Evolutionary conservation across 2,113 vertebrate genomes (phyloP), one percentile per base, ranked within the genome.

Genomic region (Corythaeola cristata): DNA sequence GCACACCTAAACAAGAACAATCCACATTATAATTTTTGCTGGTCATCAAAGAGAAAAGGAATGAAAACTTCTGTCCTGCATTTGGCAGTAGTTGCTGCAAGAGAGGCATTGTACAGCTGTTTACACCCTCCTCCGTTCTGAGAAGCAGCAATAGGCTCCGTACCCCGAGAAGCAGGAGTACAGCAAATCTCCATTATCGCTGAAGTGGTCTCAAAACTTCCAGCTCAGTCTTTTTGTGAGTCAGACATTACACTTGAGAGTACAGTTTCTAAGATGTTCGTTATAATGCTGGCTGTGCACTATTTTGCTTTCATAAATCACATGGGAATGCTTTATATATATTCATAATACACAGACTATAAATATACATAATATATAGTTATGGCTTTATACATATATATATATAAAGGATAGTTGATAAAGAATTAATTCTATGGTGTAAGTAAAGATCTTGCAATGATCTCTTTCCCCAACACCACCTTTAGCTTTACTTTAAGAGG

Each of bases 111-210:
- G 23, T 13, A 16, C 1, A 2, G 47, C 27, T 3, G 0, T 26
- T 77, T n/a, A 22, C 24, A 56, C 27, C 11, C 6, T 44, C 15
- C 23, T 24, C 11, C 3, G 1, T 2, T 52, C 28, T 0, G 11
- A 44, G 33, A 33, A 62, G n/a, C 19, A 15, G 44, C 28, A 5
- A 26, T 15, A 6, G 9, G 28, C 15, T 13, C 47, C 0, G 0
- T 10, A 8, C 15, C 21, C 16, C 16, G 23, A 9, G 41, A 55
- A 59, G 9, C 50, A 16, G 50, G 9, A 13, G 18, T 8, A 23
- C 3, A 7, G 32, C 26, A 47, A 35, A 33, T 14, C 6, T 55
- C 55, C 0, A 0, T 3, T 3, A 3, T 52, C 0, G 0, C 35
- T 27, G 15, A 39, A 49, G 49, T n/a, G 8, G 17, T n/a, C 53